Evolutionary conservation across 2,113 vertebrate genomes (phyloP).

Genomic region (Zapornia atra): DNA sequence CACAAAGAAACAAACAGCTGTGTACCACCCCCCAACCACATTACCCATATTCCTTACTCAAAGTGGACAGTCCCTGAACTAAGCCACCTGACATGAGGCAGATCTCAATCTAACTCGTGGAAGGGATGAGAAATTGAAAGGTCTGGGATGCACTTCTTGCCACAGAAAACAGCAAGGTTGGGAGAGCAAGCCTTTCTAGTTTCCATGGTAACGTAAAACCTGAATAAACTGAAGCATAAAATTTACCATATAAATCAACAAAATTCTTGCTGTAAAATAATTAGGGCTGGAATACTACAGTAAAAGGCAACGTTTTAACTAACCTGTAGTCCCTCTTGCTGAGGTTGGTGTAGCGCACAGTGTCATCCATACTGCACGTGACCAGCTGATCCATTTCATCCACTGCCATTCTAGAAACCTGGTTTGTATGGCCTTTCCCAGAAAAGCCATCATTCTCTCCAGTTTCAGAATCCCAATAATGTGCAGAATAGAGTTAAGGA

Average conservation of each 20-base stretch:
- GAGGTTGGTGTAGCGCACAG: slow-evolving; percentile 87
- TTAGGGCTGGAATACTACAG: neutral
- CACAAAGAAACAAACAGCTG: neutral
- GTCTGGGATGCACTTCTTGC: neutral
- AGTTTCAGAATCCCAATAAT: slow-evolving; percentile 93
- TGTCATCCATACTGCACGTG: slow-evolving; percentile 96
- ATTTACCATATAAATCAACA: neutral
- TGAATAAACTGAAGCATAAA: neutral
- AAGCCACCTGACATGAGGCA: neutral
- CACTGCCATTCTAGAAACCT: slow-evolving; percentile 86
- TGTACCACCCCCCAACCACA: neutral
- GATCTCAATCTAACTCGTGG: neutral
- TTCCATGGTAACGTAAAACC: slow-evolving; percentile 31
- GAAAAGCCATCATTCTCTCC: slow-evolving; percentile 88
- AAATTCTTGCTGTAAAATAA: neutral
- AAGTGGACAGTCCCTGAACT: neutral
- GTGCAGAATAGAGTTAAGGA: slow-evolving; percentile 81
- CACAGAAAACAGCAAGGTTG: neutral
- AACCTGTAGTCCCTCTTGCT: slow-evolving; percentile 90
- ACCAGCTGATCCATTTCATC: slow-evolving; percentile 83
- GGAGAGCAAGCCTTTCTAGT: neutral
- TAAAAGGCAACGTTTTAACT: neutral
- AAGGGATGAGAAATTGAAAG: neutral
- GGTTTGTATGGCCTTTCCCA: slow-evolving; percentile 94
- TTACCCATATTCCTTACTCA: neutral